phyloP scores from a whole-genome alignment of 2,888 invertebrate species.

The Oegoconia quadripuncta region DNA sequence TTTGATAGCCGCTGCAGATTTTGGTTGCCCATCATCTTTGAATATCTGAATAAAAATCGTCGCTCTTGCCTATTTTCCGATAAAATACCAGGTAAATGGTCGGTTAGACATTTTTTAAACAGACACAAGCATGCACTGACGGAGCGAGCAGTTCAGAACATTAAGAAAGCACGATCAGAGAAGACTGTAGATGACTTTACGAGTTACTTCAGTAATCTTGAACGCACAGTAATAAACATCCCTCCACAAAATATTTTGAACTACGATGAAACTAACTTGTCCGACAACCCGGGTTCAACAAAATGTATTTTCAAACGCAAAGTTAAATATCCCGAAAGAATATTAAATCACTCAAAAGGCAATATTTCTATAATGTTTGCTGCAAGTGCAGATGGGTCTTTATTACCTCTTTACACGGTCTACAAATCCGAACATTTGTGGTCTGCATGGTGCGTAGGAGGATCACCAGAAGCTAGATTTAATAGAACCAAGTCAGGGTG shows the following conservation, averaged over 20 bases:
- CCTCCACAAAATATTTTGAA: conserved; percentile 7
- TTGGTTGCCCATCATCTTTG: conserved; percentile 11
- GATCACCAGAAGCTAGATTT: conserved; percentile 37
- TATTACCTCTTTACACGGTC: conserved; percentile 40
- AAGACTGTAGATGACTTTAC: conserved; percentile 11
- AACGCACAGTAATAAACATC: conserved; percentile 2
- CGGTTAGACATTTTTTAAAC: conserved; percentile 11
- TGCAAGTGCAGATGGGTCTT: conserved; percentile 29
- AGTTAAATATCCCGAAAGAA: conserved; percentile 36
- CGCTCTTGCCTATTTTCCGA: conserved; percentile 6
- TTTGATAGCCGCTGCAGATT: conserved; percentile 17
- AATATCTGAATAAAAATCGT: conserved; percentile 12
- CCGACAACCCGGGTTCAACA: conserved; percentile 18
- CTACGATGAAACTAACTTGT: conserved; percentile 17
- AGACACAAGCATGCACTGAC: conserved; percentile 5
- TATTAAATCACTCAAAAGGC: conserved; percentile 36
- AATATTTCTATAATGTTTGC: conserved; percentile 41
- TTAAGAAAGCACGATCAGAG: conserved; percentile 10
- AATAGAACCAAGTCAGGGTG: conserved; percentile 42
- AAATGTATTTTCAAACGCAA: conserved; percentile 30
- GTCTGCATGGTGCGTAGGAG: conserved; percentile 40
- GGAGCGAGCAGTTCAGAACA: conserved; percentile 12
- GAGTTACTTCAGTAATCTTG: conserved; percentile 4
- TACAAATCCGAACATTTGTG: conserved; percentile 47
- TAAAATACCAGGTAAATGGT: conserved; percentile 14